Evolutionary conservation across 2,797 vertebrate species (phyloP), one percentile per base, ranked within the genome.

Genomic region (Ptychobarbus kaznakovi): DNA sequence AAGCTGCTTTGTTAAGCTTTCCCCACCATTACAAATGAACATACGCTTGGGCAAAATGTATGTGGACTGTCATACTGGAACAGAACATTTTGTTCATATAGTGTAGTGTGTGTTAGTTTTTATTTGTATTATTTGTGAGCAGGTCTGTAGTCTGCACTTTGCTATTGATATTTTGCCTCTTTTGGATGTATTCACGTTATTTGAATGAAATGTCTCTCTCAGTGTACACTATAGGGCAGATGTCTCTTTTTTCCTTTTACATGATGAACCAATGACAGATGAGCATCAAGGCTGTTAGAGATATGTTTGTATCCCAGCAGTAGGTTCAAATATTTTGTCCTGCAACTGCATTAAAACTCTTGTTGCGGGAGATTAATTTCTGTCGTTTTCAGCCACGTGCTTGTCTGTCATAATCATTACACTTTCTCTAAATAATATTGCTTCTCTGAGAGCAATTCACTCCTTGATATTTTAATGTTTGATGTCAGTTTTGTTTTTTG

Each of bases 401-500:
- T 79, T 87, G 28, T 72, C 61, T 15, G 13, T 66, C n/a, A 44
- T 53, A 6, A 15, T 51, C 81, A 75, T 83, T 66, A 25, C 20
- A 20, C n/a, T 15, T 56, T 74, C 15, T 72, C 20, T 80, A 46
- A 18, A 28, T 44, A 61, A 61, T 49, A 11, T 74, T 74, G 4
- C 28, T 65, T 75, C 42, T 40, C 42, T 40, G 8, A 25, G 22
- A 75, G 56, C 44, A 76, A 66, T 63, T 61, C 6, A 61, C 6
- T 61, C 8, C 46, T n/a, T 81, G 28, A 38, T 53, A 25, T 4
- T 51, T 51, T 35, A 38, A 75, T 68, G 32, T 83, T 77, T 56
- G 20, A 28, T 83, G 61, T 68, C 46, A 77, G 32, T 83, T 35
- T 83, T 73, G 40, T 63, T 76, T 75, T 38, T 76, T 76, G 51